Conservation (phyloP, 2,113 vertebrate genomes). For the Falcunculus frontatus region DNA sequence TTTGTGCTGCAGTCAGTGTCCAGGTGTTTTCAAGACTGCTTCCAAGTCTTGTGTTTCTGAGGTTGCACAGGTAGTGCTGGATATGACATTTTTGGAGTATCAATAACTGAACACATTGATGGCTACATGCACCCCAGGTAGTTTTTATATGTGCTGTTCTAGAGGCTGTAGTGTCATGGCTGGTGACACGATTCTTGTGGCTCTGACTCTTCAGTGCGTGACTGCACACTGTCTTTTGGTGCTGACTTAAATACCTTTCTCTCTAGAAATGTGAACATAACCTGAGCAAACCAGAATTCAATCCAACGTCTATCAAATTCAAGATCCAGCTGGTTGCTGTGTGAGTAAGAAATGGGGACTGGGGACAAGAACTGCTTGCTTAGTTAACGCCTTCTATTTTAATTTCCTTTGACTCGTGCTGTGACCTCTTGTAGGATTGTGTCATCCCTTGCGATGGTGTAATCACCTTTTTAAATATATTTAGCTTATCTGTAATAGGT, state of each 20-base stretch:
- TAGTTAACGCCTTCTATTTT: neutral
- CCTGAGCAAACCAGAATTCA: constrained; percentile 98
- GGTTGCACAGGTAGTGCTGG: neutral
- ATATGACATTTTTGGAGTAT: neutral
- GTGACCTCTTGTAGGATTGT: neutral
- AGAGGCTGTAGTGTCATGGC: neutral
- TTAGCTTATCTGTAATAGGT: neutral
- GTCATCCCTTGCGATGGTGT: neutral
- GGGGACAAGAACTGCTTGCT: neutral
- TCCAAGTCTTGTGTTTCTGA: neutral
- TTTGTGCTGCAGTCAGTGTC: neutral
- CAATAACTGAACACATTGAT: neutral
- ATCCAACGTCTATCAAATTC: constrained; percentile 98
- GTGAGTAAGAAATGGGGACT: constrained; percentile 76
- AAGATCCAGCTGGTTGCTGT: constrained; percentile 98
- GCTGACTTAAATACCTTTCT: neutral
- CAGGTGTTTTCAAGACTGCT: neutral
- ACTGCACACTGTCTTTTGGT: neutral
- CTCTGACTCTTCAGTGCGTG: neutral
- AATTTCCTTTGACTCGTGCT: neutral
- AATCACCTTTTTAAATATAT: neutral
- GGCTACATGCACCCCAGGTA: neutral
- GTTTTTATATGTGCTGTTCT: neutral
- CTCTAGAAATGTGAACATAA: constrained; percentile 98
- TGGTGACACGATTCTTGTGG: neutral